These are phyloP conservation scores for Drosophila hydei DNA, from an alignment of 1,140 invertebrate species.

Conservation along the genomic window DNA sequence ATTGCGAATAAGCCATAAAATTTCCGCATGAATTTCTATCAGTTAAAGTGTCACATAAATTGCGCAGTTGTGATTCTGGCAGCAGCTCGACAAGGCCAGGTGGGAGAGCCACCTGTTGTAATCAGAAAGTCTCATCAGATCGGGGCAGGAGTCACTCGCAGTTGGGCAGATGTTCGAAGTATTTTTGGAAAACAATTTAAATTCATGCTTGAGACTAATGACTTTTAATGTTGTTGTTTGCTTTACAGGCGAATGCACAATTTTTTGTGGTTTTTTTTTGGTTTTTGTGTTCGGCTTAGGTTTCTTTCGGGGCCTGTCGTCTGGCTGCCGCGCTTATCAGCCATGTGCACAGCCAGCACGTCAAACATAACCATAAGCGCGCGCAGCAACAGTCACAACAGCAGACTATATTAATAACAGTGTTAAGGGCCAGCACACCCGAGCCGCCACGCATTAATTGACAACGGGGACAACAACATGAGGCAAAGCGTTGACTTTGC, in stretches of 20 bases:
- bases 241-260: conserved; percentile 75
- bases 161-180: background rate
- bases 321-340: conserved; percentile 63
- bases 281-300: too few species aligned
- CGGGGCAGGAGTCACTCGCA: background rate
- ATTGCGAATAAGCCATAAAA: background rate
- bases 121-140: background rate
- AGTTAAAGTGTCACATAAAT: conserved; percentile 3
- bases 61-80: conserved; percentile 30
- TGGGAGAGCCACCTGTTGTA: conserved; percentile 47
- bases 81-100: too few species aligned
- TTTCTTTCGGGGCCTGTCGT: conserved; percentile 31
- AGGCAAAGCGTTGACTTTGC: conserved; percentile 38
- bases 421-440: conserved; percentile 22
- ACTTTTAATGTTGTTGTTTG: conserved; percentile 79
- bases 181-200: conserved; percentile 63
- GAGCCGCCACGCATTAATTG: conserved; percentile 69
- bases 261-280: conserved; percentile 30
- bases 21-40: background rate
- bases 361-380: conserved; percentile 26
- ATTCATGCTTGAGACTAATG: conserved; percentile 76
- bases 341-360: conserved; percentile 51
- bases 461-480: conserved; percentile 59
- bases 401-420: conserved; percentile 39
- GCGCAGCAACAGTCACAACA: conserved; percentile 15